Conservation (phyloP, 2,888 invertebrate species). For the Nomada goodeniana region DNA sequence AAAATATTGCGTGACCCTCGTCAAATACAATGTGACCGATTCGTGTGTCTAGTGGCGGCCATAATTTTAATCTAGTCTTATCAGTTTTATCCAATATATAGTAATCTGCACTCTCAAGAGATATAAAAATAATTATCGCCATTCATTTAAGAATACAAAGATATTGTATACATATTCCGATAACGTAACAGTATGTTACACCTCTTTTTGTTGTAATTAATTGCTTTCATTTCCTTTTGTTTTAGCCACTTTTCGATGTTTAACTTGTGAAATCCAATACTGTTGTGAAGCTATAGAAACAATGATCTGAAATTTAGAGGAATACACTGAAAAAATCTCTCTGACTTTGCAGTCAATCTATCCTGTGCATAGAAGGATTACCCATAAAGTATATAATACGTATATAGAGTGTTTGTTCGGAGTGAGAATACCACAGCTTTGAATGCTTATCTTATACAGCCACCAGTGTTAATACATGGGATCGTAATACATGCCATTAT, state of each 20-base stretch:
- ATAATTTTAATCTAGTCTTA: background rate
- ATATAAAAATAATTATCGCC: background rate
- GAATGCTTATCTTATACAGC: background rate
- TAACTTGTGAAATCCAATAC: conserved; percentile 1
- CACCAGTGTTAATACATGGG: background rate
- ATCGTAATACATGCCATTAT: background rate
- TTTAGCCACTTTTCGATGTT: background rate
- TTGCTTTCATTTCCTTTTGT: background rate
- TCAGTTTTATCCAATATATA: background rate
- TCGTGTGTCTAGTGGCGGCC: too few species aligned
- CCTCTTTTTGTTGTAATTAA: background rate
- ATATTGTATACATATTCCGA: background rate
- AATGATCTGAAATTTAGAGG: conserved; percentile 75
- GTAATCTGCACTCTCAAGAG: background rate
- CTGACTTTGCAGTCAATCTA: conserved; percentile 42
- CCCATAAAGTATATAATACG: background rate
- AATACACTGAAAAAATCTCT: conserved; percentile 76
- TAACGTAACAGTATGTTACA: background rate
- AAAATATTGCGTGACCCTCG: too few species aligned
- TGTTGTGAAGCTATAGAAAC: conserved; percentile 40
- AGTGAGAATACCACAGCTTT: background rate
- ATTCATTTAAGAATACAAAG: background rate
- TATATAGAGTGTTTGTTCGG: background rate
- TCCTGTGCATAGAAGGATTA: conserved; percentile 32
- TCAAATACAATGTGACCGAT: too few species aligned